Conservation (phyloP, 2,797 vertebrate species). For the Sphenodon punctatus region DNA sequence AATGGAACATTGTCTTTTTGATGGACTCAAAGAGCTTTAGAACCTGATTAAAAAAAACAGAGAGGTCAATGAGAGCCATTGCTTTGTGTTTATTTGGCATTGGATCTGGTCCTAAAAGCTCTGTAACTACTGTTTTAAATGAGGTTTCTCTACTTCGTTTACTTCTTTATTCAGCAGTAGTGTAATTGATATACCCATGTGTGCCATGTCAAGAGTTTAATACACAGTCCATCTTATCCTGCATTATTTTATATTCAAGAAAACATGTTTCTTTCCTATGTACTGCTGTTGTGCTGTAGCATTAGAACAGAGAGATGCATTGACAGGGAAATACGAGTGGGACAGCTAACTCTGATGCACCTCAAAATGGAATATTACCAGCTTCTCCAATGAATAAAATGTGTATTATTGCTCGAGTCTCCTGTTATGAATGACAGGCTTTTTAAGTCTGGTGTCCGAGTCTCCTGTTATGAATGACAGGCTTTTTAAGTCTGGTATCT, state of each 20-base stretch:
- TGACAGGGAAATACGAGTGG: constrained; percentile 19
- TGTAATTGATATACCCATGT: not conserved
- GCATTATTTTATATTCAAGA: constrained; percentile 9
- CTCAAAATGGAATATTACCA: constrained; percentile 27
- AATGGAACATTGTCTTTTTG: constrained; percentile 54
- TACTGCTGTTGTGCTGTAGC: constrained; percentile 23
- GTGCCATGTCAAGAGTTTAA: not conserved
- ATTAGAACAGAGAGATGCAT: constrained; percentile 14
- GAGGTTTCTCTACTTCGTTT: constrained; percentile 17
- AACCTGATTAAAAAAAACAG: constrained; percentile 50
- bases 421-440: constrained; percentile 5
- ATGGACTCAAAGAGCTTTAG: constrained; percentile 48
- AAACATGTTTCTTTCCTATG: constrained; percentile 27
- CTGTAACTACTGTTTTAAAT: constrained; percentile 34
- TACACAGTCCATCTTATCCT: not conserved
- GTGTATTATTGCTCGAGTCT: constrained; percentile 28
- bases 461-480: not conserved
- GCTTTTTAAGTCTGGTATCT: not conserved
- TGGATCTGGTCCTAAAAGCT: constrained; percentile 36
- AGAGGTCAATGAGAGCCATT: too few relatives aligned
- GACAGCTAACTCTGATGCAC: constrained; percentile 32
- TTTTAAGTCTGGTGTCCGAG: too few relatives aligned
- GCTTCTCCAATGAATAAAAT: constrained; percentile 26
- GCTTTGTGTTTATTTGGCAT: constrained; percentile 35
- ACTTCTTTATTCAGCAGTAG: not conserved